Evolutionary conservation across 2,797 vertebrate species (phyloP).

Genomic region (Neoniphon sammara): DNA sequence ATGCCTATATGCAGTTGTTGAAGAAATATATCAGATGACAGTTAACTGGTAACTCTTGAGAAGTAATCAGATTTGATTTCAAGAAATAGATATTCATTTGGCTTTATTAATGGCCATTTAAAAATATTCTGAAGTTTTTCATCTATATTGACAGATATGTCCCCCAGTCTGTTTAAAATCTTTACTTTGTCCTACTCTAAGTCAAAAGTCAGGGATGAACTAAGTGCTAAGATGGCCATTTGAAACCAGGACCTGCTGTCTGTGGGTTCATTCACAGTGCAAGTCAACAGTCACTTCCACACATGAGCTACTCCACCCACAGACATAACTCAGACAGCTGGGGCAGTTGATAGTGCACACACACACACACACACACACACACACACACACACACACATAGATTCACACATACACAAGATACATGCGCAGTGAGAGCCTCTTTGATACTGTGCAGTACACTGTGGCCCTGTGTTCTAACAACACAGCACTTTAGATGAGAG

Average conservation of each 20-base stretch:
- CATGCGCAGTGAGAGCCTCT: conserved; percentile 32
- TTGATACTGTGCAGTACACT: conserved; percentile 35
- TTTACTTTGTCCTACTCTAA: conserved; percentile 4
- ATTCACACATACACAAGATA: neutral
- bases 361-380: conserved; percentile 15
- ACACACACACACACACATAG: neutral
- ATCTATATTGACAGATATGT: neutral
- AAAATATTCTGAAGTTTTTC: neutral
- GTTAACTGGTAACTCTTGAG: neutral
- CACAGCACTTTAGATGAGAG: conserved; percentile 64
- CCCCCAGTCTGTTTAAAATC: neutral
- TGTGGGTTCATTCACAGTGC: conserved; percentile 16
- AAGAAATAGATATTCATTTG: neutral
- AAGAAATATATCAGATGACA: neutral
- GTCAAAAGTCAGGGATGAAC: neutral
- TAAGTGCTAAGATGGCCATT: conserved; percentile 5
- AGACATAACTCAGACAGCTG: conserved; percentile 30
- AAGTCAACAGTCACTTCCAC: conserved; percentile 22
- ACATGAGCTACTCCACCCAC: conserved; percentile 28
- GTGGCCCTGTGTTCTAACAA: conserved; percentile 51
- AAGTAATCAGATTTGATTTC: conserved; percentile 6
- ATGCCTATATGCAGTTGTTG: no score
- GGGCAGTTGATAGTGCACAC: conserved; percentile 41
- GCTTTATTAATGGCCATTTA: no score
- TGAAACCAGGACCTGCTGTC: conserved; percentile 20